A percentile compares a stretch with the other conserved stretches of the same genome.
These are phyloP conservation scores for Epizoanthus ramosus DNA, from an alignment of 92 coral and sea anemone species.

Conservation along the genomic window DNA sequence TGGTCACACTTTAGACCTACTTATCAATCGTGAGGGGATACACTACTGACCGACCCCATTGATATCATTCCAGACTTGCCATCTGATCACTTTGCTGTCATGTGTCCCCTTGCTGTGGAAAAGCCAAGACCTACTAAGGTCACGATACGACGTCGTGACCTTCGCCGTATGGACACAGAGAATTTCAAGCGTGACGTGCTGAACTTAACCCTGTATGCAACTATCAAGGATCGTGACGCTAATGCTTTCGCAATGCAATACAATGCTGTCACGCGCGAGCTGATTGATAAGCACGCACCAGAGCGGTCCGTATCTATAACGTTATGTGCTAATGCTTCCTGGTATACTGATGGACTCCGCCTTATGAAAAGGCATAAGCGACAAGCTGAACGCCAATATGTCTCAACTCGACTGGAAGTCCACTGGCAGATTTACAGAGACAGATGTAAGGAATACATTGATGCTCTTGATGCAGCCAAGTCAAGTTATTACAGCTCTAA, in stretches of 20 bases:
- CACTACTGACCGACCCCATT: slow-evolving; percentile 38
- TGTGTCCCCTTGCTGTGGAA: slow-evolving; percentile 35
- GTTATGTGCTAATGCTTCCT: slow-evolving; percentile 38
- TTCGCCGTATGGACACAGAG: slow-evolving; percentile 35
- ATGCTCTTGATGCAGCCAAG: slow-evolving; percentile 13
- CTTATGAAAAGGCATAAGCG: slow-evolving; percentile 22
- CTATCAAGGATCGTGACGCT: slow-evolving; percentile 7
- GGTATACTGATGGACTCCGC: slow-evolving; percentile 24
- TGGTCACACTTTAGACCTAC: slow-evolving; percentile 50
- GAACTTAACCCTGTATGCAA: slow-evolving; percentile 22
- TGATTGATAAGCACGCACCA: slow-evolving; percentile 42
- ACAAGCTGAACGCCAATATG: slow-evolving; percentile 23
- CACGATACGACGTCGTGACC: slow-evolving; percentile 31
- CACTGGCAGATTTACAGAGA: slow-evolving; percentile 25
- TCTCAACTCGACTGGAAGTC: slow-evolving; percentile 2
- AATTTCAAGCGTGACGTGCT: slow-evolving; percentile 17
- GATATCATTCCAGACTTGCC: slow-evolving; percentile 35
- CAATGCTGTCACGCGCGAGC: slow-evolving; percentile 21
- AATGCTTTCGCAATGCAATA: slow-evolving; percentile 19
- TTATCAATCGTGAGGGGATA: slow-evolving; percentile 42
- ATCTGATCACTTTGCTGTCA: slow-evolving; percentile 41
- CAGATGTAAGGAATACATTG: slow-evolving; percentile 7
- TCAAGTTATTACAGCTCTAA: slow-evolving; percentile 4
- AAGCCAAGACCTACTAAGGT: slow-evolving; percentile 39
- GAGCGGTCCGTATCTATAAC: slow-evolving; percentile 35